Base-by-base conservation (phyloP, 2,797 vertebrate genomes). In the Megalops cyprinoides region DNA sequence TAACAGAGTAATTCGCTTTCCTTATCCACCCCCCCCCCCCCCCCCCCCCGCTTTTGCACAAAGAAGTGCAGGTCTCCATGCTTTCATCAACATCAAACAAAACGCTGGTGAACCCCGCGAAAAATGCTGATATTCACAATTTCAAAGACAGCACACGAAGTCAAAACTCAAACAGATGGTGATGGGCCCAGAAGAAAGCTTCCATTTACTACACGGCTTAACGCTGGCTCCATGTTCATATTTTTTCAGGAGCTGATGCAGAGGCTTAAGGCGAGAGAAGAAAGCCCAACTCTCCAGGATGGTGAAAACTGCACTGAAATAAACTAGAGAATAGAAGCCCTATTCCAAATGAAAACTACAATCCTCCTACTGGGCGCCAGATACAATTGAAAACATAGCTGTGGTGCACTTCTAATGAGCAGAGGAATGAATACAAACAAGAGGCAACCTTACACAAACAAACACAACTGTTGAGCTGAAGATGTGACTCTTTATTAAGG, bases 71-170 rank as follows among this genome's bases (percentile, higher is more conserved):
- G 55, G 48, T 5, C 8, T 67, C 69, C 44, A n/a, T 83, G 82
- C 76, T 82, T 85, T 88, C 82, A 87, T 76, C 85, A 85, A 86
- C 79, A 77, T 74, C 76, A 80, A 62, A 71, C 23, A 71, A 73
- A 44, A 51, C 18, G 46, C 73, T 53, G 60, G 67, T 73, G n/a
- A 25, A 79, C 53, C 55, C 73, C 60, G 75, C 46, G 60, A 31
- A 71, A 31, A 48, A 56, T 78, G 23, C 44, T 79, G 8, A 51
- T 67, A 53, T 46, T 23, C 23, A 9, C 79, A 48, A 46, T 67
- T 73, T 76, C 76, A 48, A 73, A 53, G 48, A 58, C 9, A 15
- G 9, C 78, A 56, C 71, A 42, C 48, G 53, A 12, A 34, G 18
- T 55, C 56, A 56, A 62, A 48, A 42, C 48, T 49, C 37, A 46